These are phyloP conservation scores for Papilio helenus DNA, from an alignment of 1,140 invertebrate species.

Conservation along the genomic window DNA sequence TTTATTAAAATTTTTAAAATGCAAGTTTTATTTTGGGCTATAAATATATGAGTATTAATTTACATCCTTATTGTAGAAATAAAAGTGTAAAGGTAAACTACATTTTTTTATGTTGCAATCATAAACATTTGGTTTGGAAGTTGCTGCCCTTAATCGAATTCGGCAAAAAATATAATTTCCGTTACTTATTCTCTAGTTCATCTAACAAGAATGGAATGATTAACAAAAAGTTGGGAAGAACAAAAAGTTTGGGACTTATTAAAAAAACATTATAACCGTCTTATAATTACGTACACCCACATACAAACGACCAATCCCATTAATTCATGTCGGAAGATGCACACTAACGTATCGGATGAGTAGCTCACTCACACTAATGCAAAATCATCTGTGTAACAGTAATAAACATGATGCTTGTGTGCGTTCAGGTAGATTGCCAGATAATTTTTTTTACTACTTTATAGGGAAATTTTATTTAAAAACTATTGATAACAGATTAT, in stretches of 20 bases:
- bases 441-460: slow-evolving; percentile 20
- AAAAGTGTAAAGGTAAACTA: neutral
- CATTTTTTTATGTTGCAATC: neutral
- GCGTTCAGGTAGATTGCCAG: slow-evolving; percentile 44
- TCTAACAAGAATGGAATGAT: slow-evolving; percentile 35
- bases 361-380: slow-evolving; percentile 47
- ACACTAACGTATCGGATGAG: slow-evolving; percentile 53
- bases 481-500: neutral
- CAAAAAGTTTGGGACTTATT: slow-evolving; percentile 67
- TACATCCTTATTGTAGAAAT: neutral
- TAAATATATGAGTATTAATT: neutral
- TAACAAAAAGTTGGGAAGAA: slow-evolving; percentile 38
- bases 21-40: neutral
- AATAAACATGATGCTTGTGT: slow-evolving; percentile 27
- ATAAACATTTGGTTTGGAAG: neutral
- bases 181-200: slow-evolving; percentile 17
- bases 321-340: slow-evolving; percentile 66
- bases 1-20: neutral
- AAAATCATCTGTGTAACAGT: slow-evolving; percentile 27
- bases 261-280: slow-evolving; percentile 70
- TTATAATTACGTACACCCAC: slow-evolving; percentile 76
- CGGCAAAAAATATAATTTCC: slow-evolving; percentile 26
- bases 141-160: slow-evolving; percentile 7
- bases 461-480: slow-evolving; percentile 11
- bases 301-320: slow-evolving; percentile 70